Evolutionary conservation across 2,888 invertebrate genomes (phyloP), one percentile per base, ranked within the genome.

Genomic region (Xylophagus ater): DNA sequence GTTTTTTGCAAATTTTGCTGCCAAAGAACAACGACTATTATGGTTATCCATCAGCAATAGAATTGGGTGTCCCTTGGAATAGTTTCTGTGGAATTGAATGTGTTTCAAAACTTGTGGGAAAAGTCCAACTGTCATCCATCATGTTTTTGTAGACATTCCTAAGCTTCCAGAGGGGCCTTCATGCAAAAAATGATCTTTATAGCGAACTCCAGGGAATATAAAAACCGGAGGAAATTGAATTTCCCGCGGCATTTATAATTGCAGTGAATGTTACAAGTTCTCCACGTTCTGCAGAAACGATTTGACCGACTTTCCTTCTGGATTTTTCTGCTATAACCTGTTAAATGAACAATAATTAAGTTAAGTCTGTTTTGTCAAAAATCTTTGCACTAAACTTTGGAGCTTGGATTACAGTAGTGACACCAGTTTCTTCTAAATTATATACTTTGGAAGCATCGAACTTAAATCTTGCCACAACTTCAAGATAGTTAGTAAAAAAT

Each of bases 271-370:
- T 59, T 1, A 60, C 53, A 4, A 44, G 56, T 10, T 56, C 53
- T 1, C 59, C 59, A 15, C 57, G 45, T 47, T 63, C 60, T 0
- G 52, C 55, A 10, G 58, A 58, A 4, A 56, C 56, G 0, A 58
- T 9, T 33, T 56, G 44, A 7, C 55, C 56, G 0, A 60, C 56
- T 43, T 58, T 56, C 44, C 51, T 51, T 37, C 47, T 46, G 6
- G 39, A 34, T 43, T 44, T 51, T 23, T 32, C 29, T 14, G 50
- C 46, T 10, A 52, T 41, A 10, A 53, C 40, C 28, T 50, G 9
- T 9, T 8, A 23, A 23, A 23, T n/a, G n/a, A n/a, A n/a, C n/a
- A 23, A 23, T 23, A 23, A 23, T 23, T 23, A 9, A 23, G 9
- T 23, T 23, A n/a, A n/a, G n/a, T n/a, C n/a, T n/a, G n/a, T n/a